Base-by-base conservation (phyloP, 2,888 invertebrate genomes). In the Drosophila differens region DNA sequence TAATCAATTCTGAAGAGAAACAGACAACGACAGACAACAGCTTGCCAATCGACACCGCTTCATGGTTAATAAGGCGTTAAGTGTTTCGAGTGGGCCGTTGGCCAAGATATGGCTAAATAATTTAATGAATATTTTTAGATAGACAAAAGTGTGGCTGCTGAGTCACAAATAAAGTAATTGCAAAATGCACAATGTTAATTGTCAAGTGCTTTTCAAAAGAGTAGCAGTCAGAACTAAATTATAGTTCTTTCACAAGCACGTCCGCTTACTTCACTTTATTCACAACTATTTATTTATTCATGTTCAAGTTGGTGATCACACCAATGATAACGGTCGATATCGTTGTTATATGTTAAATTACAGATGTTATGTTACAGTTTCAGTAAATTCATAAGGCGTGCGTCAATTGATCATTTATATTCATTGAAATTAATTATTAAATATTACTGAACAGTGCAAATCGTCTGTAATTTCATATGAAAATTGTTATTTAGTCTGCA, bases 71-170 rank as follows among this genome's bases (percentile, higher is more conserved):
- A 84, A 80, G 85, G 76, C 88, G 81, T 82, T 60, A 79, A 85
- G 59, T 66, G 70, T 81, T 67, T 62, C 30, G 79, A 73, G 81
- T 90, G 71, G 89, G 89, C 69, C 69, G 71, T 55, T 41, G 57
- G 54, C 59, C 54, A 55, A 81, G 84, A 89, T 89, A 88, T 73
- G 65, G 44, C 72, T 73, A 80, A 84, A 83, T 83, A 75, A 68
- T 74, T 81, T 70, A 74, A 86, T 83, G 66, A 81, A 83, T 79
- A 81, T 83, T 81, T 73, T 60, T 59, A 83, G 74, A 89, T 89
- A 81, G 66, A 41, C 51, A 32, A 51, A 58, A 52, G 16, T 75
- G 49, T 58, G 47, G 35, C 52, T 35, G 60, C 5, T 33, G 30
- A 44, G 12, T 19, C 61, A 39, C 41, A 66, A 64, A 61, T 66